Evolutionary conservation across 2,113 vertebrate genomes (phyloP), one percentile per base, ranked within the genome.

Genomic region (Aramus guarauna): DNA sequence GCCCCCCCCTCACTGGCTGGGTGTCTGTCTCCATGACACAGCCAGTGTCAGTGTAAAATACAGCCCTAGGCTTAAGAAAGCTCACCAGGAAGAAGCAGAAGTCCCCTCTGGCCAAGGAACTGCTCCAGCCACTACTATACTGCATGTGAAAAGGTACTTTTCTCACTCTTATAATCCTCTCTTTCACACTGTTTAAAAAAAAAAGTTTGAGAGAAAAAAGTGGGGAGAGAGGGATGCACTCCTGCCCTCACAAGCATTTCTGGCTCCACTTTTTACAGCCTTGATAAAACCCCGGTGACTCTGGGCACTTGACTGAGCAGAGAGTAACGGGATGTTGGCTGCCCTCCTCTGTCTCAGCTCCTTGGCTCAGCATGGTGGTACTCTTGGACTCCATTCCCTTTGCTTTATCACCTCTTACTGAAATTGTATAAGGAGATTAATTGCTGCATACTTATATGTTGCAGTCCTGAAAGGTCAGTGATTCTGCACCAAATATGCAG

Each of bases 1-100:
- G 7, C 5, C 10, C 76, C 20, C 20, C 37, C 50, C 26, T 20
- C 36, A 19, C 24, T 48, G 59, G 15, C 23, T 48, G 1, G 4
- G 27, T 3, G 4, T 30, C n/a, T 1, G 0, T 11, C 53, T 78
- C 50, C 9, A 11, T 15, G 58, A 62, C 20, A 10, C 8, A 27
- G 19, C 15, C 21, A 20, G 32, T 39, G n/a, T 8, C 2, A 8
- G 6, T 21, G 26, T 43, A 20, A 79, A 76, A 84, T 32, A 58
- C 9, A 62, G 5, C 34, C 39, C 4, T 5, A 15, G 30, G 47
- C 30, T 68, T 64, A 21, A 52, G 37, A 53, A 82, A 58, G 6
- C 9, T 43, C 10, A 2, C 19, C 30, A 58, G 36, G 10, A 80
- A 62, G 17, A 77, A 66, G 12, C 45, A 64, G 26, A 47, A 75